Conservation (phyloP, 2,888 invertebrate species). For the Melipona bicolor region DNA sequence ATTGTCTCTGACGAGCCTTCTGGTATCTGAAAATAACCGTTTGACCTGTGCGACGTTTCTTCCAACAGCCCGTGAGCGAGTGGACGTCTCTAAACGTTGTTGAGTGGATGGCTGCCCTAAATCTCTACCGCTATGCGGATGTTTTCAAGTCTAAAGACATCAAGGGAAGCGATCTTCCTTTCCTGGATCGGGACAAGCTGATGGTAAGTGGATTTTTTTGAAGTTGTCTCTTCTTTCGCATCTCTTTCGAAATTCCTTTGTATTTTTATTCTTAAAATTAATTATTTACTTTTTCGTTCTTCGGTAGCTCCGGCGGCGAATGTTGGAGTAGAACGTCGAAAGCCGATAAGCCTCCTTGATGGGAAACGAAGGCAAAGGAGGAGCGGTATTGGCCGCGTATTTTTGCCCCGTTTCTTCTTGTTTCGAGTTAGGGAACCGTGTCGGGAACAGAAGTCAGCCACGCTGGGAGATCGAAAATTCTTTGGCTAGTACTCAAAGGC, state of each 20-base stretch:
- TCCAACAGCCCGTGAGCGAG: slow-evolving; percentile 88
- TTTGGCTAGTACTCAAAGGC: slow-evolving; percentile 66
- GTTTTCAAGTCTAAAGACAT: slow-evolving; percentile 90
- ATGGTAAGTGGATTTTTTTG: slow-evolving; percentile 85
- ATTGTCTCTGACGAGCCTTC: slow-evolving; percentile 10
- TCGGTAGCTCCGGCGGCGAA: neutral
- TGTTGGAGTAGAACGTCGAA: neutral
- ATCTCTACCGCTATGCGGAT: slow-evolving; percentile 89
- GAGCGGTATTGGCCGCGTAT: slow-evolving; percentile 22
- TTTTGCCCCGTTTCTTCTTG: slow-evolving; percentile 26
- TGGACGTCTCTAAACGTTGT: slow-evolving; percentile 90
- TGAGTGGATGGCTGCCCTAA: slow-evolving; percentile 91
- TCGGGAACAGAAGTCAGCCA: slow-evolving; percentile 36
- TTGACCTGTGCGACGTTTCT: slow-evolving; percentile 38
- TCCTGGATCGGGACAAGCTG: slow-evolving; percentile 88
- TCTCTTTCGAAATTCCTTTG: neutral
- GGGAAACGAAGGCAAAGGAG: slow-evolving; percentile 1
- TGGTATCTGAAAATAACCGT: slow-evolving; percentile 29
- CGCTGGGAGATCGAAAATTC: slow-evolving; percentile 64
- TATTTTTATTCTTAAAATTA: neutral
- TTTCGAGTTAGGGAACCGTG: slow-evolving; percentile 26
- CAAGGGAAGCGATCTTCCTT: slow-evolving; percentile 88
- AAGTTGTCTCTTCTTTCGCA: neutral
- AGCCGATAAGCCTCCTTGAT: slow-evolving; percentile 1
- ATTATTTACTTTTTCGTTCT: neutral